Evolutionary conservation across 1,140 invertebrate genomes (phyloP).

Genomic region (Papilio polytes): DNA sequence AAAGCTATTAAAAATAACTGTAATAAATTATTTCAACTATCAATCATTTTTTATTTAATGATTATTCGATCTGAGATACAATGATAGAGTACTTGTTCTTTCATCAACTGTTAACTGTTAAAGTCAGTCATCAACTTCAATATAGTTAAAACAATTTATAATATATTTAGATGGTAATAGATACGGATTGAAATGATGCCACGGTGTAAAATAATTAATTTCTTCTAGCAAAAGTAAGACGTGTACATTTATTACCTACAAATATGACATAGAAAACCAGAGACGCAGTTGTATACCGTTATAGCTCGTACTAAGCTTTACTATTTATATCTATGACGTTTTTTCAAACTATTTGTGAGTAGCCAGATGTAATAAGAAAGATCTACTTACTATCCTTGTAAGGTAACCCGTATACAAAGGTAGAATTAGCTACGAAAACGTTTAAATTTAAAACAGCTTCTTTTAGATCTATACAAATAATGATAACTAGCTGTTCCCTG

Average conservation of each 20-base stretch:
- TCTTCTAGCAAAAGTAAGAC: conserved; percentile 1
- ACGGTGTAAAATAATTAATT: conserved; percentile 1
- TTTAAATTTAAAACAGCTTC: no score
- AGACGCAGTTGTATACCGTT: neutral
- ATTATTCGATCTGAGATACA: conserved; percentile 29
- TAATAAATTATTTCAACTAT: conserved; percentile 27
- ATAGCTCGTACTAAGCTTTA: neutral
- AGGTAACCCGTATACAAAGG: no score
- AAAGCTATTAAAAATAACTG: conserved; percentile 18
- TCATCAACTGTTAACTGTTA: conserved; percentile 23
- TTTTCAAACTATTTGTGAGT: no score
- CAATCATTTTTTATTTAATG: conserved; percentile 14
- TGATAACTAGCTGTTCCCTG: no score
- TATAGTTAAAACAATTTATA: conserved; percentile 12
- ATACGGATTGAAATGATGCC: conserved; percentile 5
- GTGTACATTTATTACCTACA: neutral
- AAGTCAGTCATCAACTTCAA: conserved; percentile 1
- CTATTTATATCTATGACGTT: no score
- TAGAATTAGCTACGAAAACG: no score
- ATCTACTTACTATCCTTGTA: no score
- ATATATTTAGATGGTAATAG: conserved; percentile 5
- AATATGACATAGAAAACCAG: conserved; percentile 10
- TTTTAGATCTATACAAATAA: no score
- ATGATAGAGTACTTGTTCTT: conserved; percentile 23
- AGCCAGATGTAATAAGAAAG: no score